phyloP scores from a whole-genome alignment of 2,888 invertebrate genomes.

The Pollenia amentaria region DNA sequence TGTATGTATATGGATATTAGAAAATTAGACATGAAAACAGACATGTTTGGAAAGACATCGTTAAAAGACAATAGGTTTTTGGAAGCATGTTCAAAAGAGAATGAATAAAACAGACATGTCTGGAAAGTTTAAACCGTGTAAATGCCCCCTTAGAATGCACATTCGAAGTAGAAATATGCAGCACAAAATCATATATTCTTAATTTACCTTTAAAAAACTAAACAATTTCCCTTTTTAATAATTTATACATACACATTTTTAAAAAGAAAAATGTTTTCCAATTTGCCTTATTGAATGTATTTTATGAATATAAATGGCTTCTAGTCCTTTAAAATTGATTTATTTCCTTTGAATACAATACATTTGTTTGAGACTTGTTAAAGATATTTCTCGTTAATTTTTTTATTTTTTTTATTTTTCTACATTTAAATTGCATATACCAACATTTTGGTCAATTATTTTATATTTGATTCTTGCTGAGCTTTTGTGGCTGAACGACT shows the following conservation, averaged over 20 bases:
- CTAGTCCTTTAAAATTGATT: constrained; percentile 5
- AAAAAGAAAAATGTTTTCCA: not conserved
- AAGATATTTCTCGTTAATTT: not conserved
- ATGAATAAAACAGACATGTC: no score
- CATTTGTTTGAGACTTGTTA: constrained; percentile 5
- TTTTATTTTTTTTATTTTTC: not conserved
- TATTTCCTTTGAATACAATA: constrained; percentile 20
- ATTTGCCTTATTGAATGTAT: not conserved
- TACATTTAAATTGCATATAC: constrained; percentile 25
- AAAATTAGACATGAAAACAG: no score
- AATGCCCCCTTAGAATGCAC: no score
- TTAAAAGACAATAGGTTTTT: no score
- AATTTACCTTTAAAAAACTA: not conserved
- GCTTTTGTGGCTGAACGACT: constrained; percentile 54
- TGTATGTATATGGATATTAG: no score
- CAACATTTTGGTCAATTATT: constrained; percentile 54
- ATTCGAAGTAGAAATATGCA: no score
- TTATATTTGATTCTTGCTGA: constrained; percentile 57
- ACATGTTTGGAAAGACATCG: no score
- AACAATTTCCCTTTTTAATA: not conserved
- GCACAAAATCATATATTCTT: no score
- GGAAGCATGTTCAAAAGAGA: no score
- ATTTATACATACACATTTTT: not conserved
- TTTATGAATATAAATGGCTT: not conserved
- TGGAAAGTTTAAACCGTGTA: no score